Evolutionary conservation across 2,888 invertebrate genomes (phyloP).

Genomic region (Pyrochroa serraticornis): DNA sequence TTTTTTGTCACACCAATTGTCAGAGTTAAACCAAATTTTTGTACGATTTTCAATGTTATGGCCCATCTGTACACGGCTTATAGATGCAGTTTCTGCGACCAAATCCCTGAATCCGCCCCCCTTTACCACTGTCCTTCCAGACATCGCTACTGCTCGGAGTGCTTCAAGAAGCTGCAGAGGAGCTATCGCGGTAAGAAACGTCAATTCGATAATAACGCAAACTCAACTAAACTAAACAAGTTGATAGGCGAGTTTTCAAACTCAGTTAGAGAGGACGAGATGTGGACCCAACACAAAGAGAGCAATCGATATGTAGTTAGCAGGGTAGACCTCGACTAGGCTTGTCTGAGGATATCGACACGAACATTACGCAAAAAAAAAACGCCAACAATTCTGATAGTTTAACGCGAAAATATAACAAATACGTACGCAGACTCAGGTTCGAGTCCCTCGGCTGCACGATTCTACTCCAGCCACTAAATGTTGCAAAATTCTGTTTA

Average conservation of each 20-base stretch:
- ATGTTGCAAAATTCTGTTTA: no score
- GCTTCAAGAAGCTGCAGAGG: constrained; percentile 44
- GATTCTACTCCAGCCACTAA: no score
- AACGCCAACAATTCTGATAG: no score
- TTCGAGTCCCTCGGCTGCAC: no score
- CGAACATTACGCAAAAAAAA: no score
- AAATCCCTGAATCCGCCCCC: constrained; percentile 47
- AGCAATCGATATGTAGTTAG: background rate
- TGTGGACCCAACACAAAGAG: background rate
- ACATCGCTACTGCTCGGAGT: constrained; percentile 49
- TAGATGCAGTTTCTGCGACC: constrained; percentile 47
- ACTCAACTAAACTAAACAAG: background rate
- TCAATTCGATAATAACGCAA: background rate
- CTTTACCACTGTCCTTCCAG: constrained; percentile 49
- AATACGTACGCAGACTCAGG: no score
- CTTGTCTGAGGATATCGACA: background rate
- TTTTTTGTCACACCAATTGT: constrained; percentile 1
- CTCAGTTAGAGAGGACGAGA: background rate
- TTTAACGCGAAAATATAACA: no score
- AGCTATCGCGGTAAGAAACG: constrained; percentile 40
- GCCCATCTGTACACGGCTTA: constrained; percentile 18
- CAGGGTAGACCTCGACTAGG: no score
- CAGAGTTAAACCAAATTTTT: constrained; percentile 34
- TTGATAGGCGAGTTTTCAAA: background rate
- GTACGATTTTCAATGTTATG: constrained; percentile 25